These are phyloP conservation scores for Perodicticus potto DNA, from an alignment of 2,797 vertebrate genomes.

Conservation along the genomic window DNA sequence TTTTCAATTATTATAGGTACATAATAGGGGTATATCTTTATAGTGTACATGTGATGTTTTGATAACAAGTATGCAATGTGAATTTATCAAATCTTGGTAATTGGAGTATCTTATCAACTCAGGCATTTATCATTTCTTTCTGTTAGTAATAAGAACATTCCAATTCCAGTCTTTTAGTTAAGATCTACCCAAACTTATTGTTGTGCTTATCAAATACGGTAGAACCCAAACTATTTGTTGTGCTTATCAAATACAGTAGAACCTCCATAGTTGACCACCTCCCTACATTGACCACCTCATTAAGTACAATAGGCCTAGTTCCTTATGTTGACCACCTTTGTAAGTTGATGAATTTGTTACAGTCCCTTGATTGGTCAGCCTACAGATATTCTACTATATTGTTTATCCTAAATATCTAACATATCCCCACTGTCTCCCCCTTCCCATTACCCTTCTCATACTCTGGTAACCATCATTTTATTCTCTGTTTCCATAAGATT, in stretches of 20 bases:
- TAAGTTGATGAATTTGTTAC: too few relatives aligned
- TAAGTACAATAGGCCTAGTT: too few relatives aligned
- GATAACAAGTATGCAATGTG: neutral
- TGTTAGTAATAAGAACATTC: neutral
- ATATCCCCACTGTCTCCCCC: neutral
- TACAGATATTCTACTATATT: neutral
- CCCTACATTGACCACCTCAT: too few relatives aligned
- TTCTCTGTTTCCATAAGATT: neutral
- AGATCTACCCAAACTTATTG: neutral
- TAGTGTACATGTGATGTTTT: neutral
- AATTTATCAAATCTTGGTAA: neutral
- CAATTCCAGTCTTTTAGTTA: neutral
- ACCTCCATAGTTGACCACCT: too few relatives aligned
- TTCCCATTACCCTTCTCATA: neutral
- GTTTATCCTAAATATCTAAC: neutral
- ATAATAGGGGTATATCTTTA: neutral
- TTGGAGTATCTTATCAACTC: neutral
- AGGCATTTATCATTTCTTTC: neutral
- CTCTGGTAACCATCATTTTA: neutral
- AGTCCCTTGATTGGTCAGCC: too few relatives aligned
- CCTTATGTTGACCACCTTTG: too few relatives aligned
- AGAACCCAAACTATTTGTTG: neutral
- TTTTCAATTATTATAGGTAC: neutral
- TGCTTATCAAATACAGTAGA: neutral
- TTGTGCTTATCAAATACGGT: too few relatives aligned